Conservation (phyloP, 2,113 vertebrate genomes). For the Tinamus guttatus region DNA sequence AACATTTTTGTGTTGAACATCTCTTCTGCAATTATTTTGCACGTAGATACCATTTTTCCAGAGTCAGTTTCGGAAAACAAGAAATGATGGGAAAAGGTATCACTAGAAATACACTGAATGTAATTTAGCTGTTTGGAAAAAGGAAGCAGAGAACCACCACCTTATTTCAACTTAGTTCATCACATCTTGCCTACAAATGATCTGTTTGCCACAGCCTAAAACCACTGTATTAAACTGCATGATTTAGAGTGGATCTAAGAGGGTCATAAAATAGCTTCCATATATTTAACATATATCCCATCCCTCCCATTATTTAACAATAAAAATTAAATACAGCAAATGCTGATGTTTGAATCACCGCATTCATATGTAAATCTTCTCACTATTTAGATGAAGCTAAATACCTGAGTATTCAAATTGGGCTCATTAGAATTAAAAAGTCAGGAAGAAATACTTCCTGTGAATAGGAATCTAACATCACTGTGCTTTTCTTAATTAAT, state of each 20-base stretch:
- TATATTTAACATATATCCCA: too few relatives aligned
- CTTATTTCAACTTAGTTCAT: background rate
- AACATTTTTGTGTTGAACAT: background rate
- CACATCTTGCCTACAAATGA: background rate
- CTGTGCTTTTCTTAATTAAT: constrained; percentile 64
- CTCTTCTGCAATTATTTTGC: background rate
- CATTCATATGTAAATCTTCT: background rate
- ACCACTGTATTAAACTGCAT: background rate
- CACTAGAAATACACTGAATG: background rate
- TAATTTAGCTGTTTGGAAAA: background rate
- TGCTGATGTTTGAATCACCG: background rate
- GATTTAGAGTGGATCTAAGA: background rate
- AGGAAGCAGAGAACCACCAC: background rate
- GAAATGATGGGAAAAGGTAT: background rate
- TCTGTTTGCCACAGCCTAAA: background rate
- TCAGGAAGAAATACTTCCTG: background rate
- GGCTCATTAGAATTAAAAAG: background rate
- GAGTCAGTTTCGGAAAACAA: background rate
- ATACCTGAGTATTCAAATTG: background rate
- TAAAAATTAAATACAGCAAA: background rate
- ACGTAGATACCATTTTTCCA: background rate
- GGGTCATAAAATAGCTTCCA: background rate
- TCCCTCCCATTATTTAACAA: background rate
- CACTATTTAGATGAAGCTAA: constrained; percentile 4
- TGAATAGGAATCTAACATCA: constrained; percentile 39